Evolutionary conservation across 2,113 vertebrate species (phyloP), one percentile per base, ranked within the genome.

Genomic region (Sigmodon hispidus): DNA sequence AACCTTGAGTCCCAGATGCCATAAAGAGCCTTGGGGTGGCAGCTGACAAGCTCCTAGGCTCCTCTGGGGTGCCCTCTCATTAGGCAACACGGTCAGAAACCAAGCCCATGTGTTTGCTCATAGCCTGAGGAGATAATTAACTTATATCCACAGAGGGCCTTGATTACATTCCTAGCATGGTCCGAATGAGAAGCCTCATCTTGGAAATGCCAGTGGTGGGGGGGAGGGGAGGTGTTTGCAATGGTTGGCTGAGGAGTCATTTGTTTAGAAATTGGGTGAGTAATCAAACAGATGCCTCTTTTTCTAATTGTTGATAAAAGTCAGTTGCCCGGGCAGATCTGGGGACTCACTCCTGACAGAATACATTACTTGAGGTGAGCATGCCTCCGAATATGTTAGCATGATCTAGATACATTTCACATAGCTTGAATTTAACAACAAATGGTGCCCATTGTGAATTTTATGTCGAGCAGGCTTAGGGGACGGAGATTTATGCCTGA

Each of bases 141-240:
- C 98, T 98, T 98, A 92, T 98, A 98, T 98, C 97, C 97, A 96
- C 95, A 97, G 98, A 98, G 98, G 97, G 97, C 97, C 97, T 98
- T 98, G 98, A 99, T 98, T 99, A 98, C 97, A 98, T 98, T 98
- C 98, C 97, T 98, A 98, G 98, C 98, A 98, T 98, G 98, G 98
- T 97, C 97, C 95, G 98, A 98, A 98, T 98, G 98, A 97, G 97
- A 98, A 98, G 97, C 95, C 97, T 98, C 97, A 97, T 98, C 97
- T 96, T 98, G 96, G 94, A 98, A 98, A 97, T 5, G 94, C 97
- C 96, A 24, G 90, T 94, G 94, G 94, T 96, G 94, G 97, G 69
- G 85, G 86, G 80, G 55, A 7, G 88, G 87, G 97, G 97, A 97
- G 88, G 94, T 96, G 89, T 98, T 96, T 97, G 96, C 96, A 98